A percentile compares a stretch with the other conserved stretches of the same genome.
Conservation (phyloP, 2,797 vertebrate genomes). For the Menidia menidia region DNA sequence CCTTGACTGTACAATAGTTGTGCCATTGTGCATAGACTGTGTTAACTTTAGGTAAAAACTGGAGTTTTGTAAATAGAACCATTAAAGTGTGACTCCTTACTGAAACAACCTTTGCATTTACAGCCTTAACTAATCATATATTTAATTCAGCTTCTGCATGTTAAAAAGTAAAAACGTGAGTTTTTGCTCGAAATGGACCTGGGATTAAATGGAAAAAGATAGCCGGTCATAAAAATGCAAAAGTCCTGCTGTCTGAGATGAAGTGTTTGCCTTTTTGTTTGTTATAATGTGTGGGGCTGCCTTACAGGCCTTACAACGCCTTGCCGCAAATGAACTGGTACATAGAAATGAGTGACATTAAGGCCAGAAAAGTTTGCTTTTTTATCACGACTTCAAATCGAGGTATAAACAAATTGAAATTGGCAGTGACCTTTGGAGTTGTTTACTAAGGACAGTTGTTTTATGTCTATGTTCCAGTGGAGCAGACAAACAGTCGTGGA, state of each 20-base stretch:
- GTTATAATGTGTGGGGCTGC: conserved; percentile 18
- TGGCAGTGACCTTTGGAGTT: conserved; percentile 72
- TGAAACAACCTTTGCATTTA: conserved; percentile 30
- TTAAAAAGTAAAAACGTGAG: no score
- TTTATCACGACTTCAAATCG: conserved; percentile 55
- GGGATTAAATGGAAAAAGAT: neutral
- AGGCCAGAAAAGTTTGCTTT: conserved; percentile 65
- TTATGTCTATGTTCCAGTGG: conserved; percentile 55
- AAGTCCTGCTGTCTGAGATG: conserved; percentile 3
- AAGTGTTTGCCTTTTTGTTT: conserved; percentile 2
- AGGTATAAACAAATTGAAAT: conserved; percentile 64
- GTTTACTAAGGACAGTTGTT: conserved; percentile 72
- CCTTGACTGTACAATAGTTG: conserved; percentile 34
- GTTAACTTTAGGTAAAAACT: conserved; percentile 46
- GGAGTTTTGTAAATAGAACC: conserved; percentile 42
- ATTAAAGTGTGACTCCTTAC: conserved; percentile 26
- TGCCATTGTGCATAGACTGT: conserved; percentile 14
- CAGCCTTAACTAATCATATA: neutral
- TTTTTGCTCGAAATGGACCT: conserved; percentile 28
- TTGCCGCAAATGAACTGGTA: conserved; percentile 56
- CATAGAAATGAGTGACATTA: conserved; percentile 61
- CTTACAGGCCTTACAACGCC: conserved; percentile 27
- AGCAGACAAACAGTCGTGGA: conserved; percentile 48
- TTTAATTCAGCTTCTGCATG: neutral
- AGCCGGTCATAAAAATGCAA: conserved; percentile 18